A percentile compares a stretch with the other conserved stretches of the same genome.
Conservation (phyloP, 2,797 vertebrate species). For the Anisognathus igniventris region DNA sequence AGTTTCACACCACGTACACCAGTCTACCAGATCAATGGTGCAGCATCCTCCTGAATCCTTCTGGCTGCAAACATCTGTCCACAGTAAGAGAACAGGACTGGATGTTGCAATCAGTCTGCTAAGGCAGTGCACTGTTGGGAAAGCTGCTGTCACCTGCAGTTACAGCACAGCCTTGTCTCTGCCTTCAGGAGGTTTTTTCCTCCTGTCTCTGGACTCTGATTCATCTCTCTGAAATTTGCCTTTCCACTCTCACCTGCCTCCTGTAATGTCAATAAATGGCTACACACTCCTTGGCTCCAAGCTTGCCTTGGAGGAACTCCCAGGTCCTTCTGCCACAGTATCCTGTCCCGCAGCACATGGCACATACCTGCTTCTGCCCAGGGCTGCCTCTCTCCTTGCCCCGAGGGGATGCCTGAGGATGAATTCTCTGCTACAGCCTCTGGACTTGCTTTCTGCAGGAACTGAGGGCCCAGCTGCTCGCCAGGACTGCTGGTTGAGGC, state of each 20-base stretch:
- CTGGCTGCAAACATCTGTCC: neutral
- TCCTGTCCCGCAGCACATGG: neutral
- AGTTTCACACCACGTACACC: neutral
- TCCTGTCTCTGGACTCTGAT: neutral
- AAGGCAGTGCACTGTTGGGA: neutral
- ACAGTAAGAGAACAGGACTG: neutral
- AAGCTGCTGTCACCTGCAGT: neutral
- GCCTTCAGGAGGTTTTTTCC: neutral
- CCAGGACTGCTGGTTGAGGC: neutral
- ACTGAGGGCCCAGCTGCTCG: neutral
- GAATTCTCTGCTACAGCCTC: neutral
- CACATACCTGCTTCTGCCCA: slow-evolving; percentile 36
- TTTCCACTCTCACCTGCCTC: neutral
- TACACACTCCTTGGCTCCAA: neutral
- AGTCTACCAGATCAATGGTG: neutral
- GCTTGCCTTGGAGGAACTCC: neutral
- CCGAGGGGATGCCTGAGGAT: neutral
- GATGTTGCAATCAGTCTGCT: neutral
- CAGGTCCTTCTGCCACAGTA: neutral
- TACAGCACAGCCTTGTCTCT: neutral
- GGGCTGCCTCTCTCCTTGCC: neutral
- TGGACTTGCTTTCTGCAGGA: neutral
- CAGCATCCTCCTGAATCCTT: neutral
- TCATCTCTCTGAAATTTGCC: neutral
- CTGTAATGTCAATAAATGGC: neutral